phyloP scores from a whole-genome alignment of 1,140 invertebrate genomes.

The Drosophila sp. region DNA sequence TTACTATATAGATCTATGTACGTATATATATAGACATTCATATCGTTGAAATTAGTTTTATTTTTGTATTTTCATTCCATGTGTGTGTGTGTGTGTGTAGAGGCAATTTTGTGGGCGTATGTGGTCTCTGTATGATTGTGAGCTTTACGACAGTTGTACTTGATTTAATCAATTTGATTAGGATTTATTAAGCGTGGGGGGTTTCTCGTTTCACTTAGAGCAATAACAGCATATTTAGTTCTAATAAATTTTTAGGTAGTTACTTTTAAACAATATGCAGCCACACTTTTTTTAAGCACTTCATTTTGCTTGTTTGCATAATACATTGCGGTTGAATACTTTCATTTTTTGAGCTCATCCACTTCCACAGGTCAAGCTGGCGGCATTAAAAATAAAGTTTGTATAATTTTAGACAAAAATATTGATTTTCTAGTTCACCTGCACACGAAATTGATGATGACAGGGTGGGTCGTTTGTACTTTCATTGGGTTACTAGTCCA shows the following conservation, averaged over 20 bases:
- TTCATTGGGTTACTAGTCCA: slow-evolving; percentile 55
- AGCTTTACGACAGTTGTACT: slow-evolving; percentile 51
- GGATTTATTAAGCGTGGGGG: slow-evolving; percentile 66
- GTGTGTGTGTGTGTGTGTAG: slow-evolving; percentile 13
- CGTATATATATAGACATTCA: slow-evolving; percentile 27
- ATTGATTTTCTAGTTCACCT: slow-evolving; percentile 43
- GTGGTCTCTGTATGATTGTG: slow-evolving; percentile 55
- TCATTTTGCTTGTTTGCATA: not conserved
- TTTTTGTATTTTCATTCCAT: slow-evolving; percentile 26
- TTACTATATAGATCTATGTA: slow-evolving; percentile 32
- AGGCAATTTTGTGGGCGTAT: slow-evolving; percentile 45
- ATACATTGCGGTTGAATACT: not conserved
- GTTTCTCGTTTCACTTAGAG: slow-evolving; percentile 40
- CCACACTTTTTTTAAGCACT: not conserved
- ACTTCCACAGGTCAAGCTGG: not conserved
- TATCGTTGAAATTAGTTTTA: slow-evolving; percentile 46
- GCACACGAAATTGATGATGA: slow-evolving; percentile 13
- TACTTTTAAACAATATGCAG: not conserved
- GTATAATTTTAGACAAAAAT: slow-evolving; percentile 27
- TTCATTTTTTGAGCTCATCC: not conserved
- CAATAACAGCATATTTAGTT: slow-evolving; percentile 26
- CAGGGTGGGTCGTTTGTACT: slow-evolving; percentile 19
- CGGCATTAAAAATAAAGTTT: not conserved
- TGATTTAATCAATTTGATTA: slow-evolving; percentile 80
- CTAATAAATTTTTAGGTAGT: not conserved